Evolutionary conservation across 2,113 vertebrate genomes (phyloP).

Genomic region (Phaethon lepturus): DNA sequence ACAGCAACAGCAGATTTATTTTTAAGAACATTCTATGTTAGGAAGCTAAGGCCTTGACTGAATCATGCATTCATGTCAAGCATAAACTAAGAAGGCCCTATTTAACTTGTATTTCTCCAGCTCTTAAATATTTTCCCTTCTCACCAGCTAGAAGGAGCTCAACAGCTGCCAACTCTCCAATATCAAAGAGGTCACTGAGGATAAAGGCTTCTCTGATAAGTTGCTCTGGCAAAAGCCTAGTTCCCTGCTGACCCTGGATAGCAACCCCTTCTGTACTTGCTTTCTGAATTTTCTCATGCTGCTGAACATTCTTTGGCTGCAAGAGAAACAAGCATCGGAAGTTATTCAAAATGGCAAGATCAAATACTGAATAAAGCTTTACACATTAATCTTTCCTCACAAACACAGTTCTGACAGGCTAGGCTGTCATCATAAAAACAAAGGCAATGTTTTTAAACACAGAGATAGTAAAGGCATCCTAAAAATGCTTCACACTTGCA

Average conservation of each 20-base stretch:
- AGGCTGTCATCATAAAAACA: background rate
- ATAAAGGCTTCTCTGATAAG: conserved; percentile 96
- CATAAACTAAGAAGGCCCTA: background rate
- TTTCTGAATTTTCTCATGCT: conserved; percentile 94
- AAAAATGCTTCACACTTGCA: background rate
- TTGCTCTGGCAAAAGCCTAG: conserved; percentile 90
- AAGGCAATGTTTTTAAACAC: background rate
- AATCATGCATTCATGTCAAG: background rate
- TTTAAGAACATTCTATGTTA: background rate
- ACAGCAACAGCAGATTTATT: background rate
- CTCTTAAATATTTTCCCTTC: conserved; percentile 28
- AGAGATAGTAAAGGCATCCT: background rate
- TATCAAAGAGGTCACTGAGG: conserved; percentile 95
- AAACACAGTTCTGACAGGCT: background rate
- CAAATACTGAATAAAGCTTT: background rate
- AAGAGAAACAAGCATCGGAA: conserved; percentile 30
- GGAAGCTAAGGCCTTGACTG: background rate
- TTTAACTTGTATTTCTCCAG: background rate
- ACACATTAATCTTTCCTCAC: background rate
- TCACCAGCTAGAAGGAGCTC: conserved; percentile 95
- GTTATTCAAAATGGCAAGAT: conserved; percentile 7
- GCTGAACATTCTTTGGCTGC: conserved; percentile 94
- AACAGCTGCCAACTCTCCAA: conserved; percentile 93
- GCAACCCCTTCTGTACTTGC: conserved; percentile 95
- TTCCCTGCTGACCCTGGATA: conserved; percentile 95